Evolutionary conservation across 35 echinoderm and acorn worm species (phyloP).

Genomic region (Ophiothrix spiculata): DNA sequence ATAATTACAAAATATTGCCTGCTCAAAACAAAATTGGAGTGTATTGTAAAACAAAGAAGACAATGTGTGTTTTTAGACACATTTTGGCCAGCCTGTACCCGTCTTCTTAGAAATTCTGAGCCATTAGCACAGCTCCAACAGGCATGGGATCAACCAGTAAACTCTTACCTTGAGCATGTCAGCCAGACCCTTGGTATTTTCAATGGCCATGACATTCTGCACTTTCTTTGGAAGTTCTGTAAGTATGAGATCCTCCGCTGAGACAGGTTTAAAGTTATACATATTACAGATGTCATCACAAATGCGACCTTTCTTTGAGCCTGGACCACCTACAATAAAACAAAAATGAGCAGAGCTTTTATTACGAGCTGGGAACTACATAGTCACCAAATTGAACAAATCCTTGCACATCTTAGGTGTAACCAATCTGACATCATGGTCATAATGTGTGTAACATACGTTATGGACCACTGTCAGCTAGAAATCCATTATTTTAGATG

Average conservation of each 20-base stretch:
- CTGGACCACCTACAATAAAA: constrained; percentile 67
- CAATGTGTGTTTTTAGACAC: not conserved
- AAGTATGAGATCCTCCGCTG: constrained; percentile 82
- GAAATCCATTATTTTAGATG: too few relatives aligned
- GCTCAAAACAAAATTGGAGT: too few relatives aligned
- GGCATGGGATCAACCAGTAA: not conserved
- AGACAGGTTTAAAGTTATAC: constrained; percentile 73
- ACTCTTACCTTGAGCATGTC: constrained; percentile 57
- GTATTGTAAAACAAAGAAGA: too few relatives aligned
- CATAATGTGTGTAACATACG: too few relatives aligned
- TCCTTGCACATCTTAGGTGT: too few relatives aligned
- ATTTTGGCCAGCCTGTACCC: not conserved
- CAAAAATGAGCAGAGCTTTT: not conserved
- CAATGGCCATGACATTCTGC: constrained; percentile 57
- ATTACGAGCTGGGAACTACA: too few relatives aligned
- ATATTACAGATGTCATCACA: constrained; percentile 81
- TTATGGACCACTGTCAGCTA: too few relatives aligned
- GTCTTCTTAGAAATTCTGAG: not conserved
- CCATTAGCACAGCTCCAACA: not conserved
- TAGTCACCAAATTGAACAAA: too few relatives aligned
- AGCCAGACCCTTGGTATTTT: constrained; percentile 68
- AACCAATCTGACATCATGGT: too few relatives aligned
- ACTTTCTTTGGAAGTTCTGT: constrained; percentile 91
- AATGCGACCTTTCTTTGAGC: constrained; percentile 84
- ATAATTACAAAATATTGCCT: too few relatives aligned